Conservation (phyloP, 2,797 vertebrate genomes). For the Coracias cyanogaster region DNA sequence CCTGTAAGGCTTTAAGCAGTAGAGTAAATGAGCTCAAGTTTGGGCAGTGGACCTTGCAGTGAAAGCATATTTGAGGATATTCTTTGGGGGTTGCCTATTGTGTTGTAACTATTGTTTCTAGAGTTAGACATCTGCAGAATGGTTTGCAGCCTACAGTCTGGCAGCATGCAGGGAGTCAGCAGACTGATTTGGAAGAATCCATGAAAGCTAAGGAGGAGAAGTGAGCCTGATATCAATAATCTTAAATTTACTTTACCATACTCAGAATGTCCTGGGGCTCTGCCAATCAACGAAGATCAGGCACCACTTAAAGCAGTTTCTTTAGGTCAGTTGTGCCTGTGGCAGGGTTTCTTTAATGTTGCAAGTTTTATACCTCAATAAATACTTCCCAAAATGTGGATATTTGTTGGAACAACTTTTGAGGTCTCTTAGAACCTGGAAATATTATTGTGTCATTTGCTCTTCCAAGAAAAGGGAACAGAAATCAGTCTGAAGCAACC, state of each 20-base stretch:
- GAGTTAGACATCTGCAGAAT: background rate
- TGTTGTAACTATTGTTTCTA: background rate
- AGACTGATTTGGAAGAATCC: background rate
- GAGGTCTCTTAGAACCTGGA: background rate
- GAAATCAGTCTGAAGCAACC: background rate
- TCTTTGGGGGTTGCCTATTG: background rate
- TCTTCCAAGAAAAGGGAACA: background rate
- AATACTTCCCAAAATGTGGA: background rate
- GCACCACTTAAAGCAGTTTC: background rate
- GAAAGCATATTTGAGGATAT: background rate
- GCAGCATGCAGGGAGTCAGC: background rate
- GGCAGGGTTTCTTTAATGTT: background rate
- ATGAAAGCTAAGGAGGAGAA: background rate
- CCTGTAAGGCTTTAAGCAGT: background rate
- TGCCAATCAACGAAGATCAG: background rate
- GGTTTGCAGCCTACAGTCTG: background rate
- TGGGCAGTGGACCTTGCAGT: background rate
- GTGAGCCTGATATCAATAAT: background rate
- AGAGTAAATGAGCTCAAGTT: constrained; percentile 22
- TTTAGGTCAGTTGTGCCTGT: background rate
- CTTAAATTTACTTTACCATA: background rate
- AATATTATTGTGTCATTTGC: background rate
- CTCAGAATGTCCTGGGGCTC: background rate
- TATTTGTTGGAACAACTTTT: background rate
- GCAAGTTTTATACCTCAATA: background rate